Conservation (phyloP, 2,888 invertebrate species). For the Sipha maydis region DNA sequence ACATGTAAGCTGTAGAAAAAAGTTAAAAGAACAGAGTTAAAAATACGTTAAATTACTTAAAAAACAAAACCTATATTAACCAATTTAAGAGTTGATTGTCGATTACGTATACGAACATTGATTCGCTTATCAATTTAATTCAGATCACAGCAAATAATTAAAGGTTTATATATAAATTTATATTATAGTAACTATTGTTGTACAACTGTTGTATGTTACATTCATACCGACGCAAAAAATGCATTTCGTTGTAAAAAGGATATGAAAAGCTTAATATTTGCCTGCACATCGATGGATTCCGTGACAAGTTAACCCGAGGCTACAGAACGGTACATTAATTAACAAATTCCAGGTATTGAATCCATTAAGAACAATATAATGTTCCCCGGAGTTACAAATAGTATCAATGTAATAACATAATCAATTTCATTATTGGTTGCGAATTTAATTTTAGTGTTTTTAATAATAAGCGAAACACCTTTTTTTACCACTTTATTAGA, state of each 20-base stretch:
- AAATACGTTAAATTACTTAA: too few species aligned
- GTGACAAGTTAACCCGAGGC: conserved; percentile 6
- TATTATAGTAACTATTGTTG: too few species aligned
- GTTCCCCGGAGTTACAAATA: conserved; percentile 39
- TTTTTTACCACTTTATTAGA: neutral
- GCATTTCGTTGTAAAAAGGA: neutral
- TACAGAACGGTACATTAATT: conserved; percentile 50
- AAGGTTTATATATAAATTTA: too few species aligned
- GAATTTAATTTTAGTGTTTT: neutral
- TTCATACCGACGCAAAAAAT: neutral
- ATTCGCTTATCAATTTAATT: too few species aligned
- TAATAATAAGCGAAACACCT: neutral
- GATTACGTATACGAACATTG: too few species aligned
- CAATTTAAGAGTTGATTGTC: too few species aligned
- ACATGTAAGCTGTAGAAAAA: too few species aligned
- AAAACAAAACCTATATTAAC: too few species aligned
- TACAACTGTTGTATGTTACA: too few species aligned
- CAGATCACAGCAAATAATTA: too few species aligned
- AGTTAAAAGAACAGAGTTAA: too few species aligned
- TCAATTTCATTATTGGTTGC: neutral
- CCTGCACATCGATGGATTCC: neutral
- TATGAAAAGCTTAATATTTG: too few species aligned
- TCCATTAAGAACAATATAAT: conserved; percentile 36
- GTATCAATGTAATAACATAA: neutral
- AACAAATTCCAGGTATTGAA: conserved; percentile 42